phyloP scores from a whole-genome alignment of 2,888 invertebrate species.

The Eurytoma californica region DNA sequence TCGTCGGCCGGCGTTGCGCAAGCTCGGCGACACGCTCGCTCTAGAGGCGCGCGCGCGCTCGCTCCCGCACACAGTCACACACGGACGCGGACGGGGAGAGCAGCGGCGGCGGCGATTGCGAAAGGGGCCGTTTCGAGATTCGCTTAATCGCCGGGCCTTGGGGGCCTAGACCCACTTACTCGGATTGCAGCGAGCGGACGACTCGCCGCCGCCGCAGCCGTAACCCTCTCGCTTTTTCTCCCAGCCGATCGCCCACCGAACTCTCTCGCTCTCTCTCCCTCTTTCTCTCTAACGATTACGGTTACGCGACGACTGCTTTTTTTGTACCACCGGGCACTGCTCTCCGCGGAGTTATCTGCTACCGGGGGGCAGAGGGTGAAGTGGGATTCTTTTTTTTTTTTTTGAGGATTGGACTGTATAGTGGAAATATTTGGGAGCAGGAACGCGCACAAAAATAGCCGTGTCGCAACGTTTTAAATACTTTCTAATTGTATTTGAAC shows the following conservation, averaged over 20 bases:
- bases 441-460: background rate
- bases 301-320: background rate
- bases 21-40: conserved; percentile 22
- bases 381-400: too few relatives aligned
- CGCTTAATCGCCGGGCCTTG: conserved; percentile 71
- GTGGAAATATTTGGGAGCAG: background rate
- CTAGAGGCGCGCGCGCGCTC: background rate
- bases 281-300: background rate
- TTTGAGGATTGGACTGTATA: too few relatives aligned
- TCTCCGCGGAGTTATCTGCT: too few relatives aligned
- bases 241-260: background rate
- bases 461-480: conserved; percentile 5
- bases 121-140: conserved; percentile 71
- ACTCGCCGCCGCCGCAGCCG: conserved; percentile 13
- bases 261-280: background rate
- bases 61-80: conserved; percentile 2
- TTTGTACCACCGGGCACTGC: too few relatives aligned
- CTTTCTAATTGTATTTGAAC: conserved; percentile 26
- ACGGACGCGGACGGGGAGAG: conserved; percentile 45
- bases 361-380: too few relatives aligned
- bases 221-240: conserved; percentile 6
- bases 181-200: conserved; percentile 44
- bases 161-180: conserved; percentile 70
- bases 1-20: conserved; percentile 31
- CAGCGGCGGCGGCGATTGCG: conserved; percentile 66